Base-by-base conservation (phyloP, 2,888 invertebrate genomes). In the Acrobasis repandana region DNA sequence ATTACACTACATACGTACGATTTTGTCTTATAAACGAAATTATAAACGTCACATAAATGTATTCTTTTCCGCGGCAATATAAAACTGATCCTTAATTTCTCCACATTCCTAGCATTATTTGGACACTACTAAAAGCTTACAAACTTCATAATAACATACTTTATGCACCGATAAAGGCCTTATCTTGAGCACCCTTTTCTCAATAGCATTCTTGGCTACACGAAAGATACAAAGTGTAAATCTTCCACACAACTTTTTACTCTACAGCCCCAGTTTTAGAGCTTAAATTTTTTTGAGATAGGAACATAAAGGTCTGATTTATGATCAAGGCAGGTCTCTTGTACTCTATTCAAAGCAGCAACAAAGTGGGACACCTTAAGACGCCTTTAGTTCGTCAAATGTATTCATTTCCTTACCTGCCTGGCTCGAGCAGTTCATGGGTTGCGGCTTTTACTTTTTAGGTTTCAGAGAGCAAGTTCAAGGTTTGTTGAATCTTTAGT, bases 131-230 rank as follows among this genome's bases (percentile, higher is more conserved):
- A 33, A 38, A 70, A 70, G 73, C 78, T 76, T 75, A 76, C 80
- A 81, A 84, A 84, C 83, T 87, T 85, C 83, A 88, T 86, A 87
- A 86, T 86, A 88, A 85, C 83, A 85, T 82, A 85, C 83, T 89
- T 89, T 88, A 86, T 87, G 86, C 87, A 89, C 79, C 86, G 85
- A 88, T 88, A 87, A 88, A 88, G 82, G 75, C 76, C 82, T 87
- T 86, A 88, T 88, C 89, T 83, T 69, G 63, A 82, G 80, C 82
- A 80, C 83, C 83, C 84, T 90, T 87, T 84, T 84, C 83, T 87
- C 82, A 83, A 88, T 85, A 86, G 72, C 73, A 84, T 86, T 86
- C 84, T 80, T 81, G 72, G 71, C 72, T 71, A 70, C 69, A 72
- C 68, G 72, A 78, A 82, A 81, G 81, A 83, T 84, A 82, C 80